phyloP scores from a whole-genome alignment of 2,113 vertebrate genomes.

The Colistium nudipinnis region DNA sequence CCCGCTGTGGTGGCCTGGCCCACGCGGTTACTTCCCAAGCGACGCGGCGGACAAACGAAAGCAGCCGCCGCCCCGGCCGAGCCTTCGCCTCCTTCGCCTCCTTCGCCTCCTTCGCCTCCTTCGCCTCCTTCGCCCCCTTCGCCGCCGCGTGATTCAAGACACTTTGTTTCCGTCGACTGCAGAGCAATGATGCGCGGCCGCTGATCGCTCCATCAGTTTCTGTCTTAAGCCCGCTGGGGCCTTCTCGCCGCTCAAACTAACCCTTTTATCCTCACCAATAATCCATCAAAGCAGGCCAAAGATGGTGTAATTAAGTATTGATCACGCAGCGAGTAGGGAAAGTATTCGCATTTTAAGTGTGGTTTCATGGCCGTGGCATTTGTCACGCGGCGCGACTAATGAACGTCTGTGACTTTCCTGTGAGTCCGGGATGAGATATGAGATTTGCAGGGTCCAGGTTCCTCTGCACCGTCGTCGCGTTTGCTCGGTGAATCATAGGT shows the following conservation, averaged over 20 bases:
- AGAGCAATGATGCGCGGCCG: constrained; percentile 62
- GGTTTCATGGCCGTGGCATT: constrained; percentile 42
- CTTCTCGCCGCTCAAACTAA: constrained; percentile 38
- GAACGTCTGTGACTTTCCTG: constrained; percentile 7
- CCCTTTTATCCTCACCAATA: constrained; percentile 54
- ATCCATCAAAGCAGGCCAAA: constrained; percentile 65
- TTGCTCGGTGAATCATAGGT: constrained; percentile 26
- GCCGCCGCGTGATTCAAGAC: constrained; percentile 52
- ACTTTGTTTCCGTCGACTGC: constrained; percentile 71
- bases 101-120: constrained; percentile 44
- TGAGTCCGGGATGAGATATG: constrained; percentile 21
- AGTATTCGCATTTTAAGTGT: constrained; percentile 49
- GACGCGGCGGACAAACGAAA: constrained; percentile 51
- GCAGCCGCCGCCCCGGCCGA: constrained; percentile 47
- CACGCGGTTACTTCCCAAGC: constrained; percentile 28
- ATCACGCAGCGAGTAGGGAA: constrained; percentile 59
- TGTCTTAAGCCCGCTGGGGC: constrained; percentile 52
- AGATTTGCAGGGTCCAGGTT: constrained; percentile 11
- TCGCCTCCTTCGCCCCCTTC: constrained; percentile 48
- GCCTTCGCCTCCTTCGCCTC: constrained; percentile 44
- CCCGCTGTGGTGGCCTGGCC: constrained; percentile 12
- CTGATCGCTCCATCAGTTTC: constrained; percentile 51
- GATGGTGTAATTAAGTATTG: constrained; percentile 74
- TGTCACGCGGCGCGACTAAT: constrained; percentile 43
- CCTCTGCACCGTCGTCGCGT: neutral